Evolutionary conservation across 2,797 vertebrate species (phyloP), one percentile per base, ranked within the genome.

Genomic region (Poliocrania exsul): DNA sequence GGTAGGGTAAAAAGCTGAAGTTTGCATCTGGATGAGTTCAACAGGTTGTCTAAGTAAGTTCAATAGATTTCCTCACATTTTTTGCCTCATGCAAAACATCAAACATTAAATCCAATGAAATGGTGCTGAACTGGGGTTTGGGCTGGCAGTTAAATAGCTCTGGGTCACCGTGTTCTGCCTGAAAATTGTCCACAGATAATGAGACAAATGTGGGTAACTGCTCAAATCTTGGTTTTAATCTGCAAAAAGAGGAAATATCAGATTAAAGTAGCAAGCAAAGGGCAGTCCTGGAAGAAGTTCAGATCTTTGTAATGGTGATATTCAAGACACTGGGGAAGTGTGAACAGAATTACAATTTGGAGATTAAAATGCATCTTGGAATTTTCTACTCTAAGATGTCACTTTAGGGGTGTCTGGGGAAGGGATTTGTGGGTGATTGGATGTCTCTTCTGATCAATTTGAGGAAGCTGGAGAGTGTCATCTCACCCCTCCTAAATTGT

Each of bases 401-500:
- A 23, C 31, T 49, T 65, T 65, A 1, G 0, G 50, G 50, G 11
- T 20, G 24, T 64, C 33, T 8, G 11, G 86, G 28, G 29, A 51
- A 69, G 47, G 47, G 47, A 8, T 87, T 72, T 80, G 28, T 38
- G 67, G 42, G 26, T 61, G 67, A 10, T 16, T 24, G 60, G 31
- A 16, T 51, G 54, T 50, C 31, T 42, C 20, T 61, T 71, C 42
- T 61, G 10, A 6, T 53, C 2, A 3, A 9, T 29, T 64, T 57
- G 35, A 58, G 26, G 53, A 61, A 72, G 18, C 54, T 86, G 42
- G 31, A 33, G 37, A 28, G 20, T 17, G 20, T 64, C 40, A 26
- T 19, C 16, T 70, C 0, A 0, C 20, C 21, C 37, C 62, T 82
- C 21, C 29, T 26, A 17, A 44, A 19, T 1, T 65, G 3, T 23